Base-by-base conservation (phyloP, 1,140 invertebrate species). In the Trialeurodes vaporariorum region DNA sequence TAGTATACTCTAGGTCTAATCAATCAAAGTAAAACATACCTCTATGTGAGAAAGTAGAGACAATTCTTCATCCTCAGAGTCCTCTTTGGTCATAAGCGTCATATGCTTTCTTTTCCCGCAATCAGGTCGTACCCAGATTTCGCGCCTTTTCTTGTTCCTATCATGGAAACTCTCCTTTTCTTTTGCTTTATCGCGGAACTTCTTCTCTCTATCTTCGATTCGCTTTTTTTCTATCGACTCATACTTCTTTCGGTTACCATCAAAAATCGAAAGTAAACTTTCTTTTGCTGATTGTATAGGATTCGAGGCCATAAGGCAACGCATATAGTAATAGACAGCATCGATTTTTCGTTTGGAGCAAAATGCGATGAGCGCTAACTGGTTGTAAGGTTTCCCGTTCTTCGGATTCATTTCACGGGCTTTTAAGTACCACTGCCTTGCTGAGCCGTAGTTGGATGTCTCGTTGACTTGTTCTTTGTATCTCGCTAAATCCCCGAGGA, bases 291-390 rank as follows among this genome's bases (percentile, higher is more conserved):
- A 93, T 67, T 88, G 84, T 75, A 96, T 91, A 12, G 94, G 92
- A 83, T 95, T 96, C 23, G 92, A 94, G 40, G 93, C 90, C 84
- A 94, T 91, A 65, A 97, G 81, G 79, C 94, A 95, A 73, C 94
- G 83, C 87, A 96, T 94, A 76, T 96, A 96, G 78, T 92, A 96
- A 80, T 97, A 98, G 17, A 97, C 92, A n/a, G 94, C 93, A 80
- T 98, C 95, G 65, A 98, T 82, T 82, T 94, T 94, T 75, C 88
- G 86, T 84, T 96, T 93, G 61, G 89, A 87, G 79, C 91, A 93
- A 72, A 94, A 83, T 23, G 94, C 91, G 73, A 98, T 80, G 72
- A 97, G 84, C n/a, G 94, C 95, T 69, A 98, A 80, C 76, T 97
- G 94, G 79, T 96, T 93, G 75, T 96, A 98, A 21, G 94, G 93